Evolutionary conservation across 2,888 invertebrate species (phyloP), one percentile per base, ranked within the genome.

Genomic region (Nomada flava): DNA sequence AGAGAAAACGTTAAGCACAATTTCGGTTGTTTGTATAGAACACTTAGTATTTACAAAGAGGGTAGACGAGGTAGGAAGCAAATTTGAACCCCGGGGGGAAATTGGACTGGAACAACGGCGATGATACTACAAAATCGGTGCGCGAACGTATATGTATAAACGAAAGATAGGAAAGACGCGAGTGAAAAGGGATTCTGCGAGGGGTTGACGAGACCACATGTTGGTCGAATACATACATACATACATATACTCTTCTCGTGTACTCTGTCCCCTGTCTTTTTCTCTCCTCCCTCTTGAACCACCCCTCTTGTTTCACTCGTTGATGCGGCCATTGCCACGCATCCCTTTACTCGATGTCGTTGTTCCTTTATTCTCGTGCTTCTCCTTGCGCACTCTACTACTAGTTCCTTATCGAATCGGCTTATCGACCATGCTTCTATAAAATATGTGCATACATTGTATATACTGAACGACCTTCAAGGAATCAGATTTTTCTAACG

Each of bases 21-120:
- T 91, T 92, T 89, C 84, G 86, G 90, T 80, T 90, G 90, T 89
- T 91, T 91, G 91, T 91, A 91, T 89, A 86, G 91, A 90, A 91
- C 91, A 92, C 91, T 92, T 92, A 92, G 92, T 92, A 91, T 92
- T 91, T 91, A 91, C 91, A 91, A 92, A 90, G 90, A 91, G 90
- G 90, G 90, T 82, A 76, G 87, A 82, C 83, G 88, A 82, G 88
- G 84, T 88, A 77, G 86, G 73, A 81, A 84, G 82, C 72, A 70
- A 78, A 74, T 74, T 81, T 70, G 77, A 78, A 65, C 62, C 70
- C 65, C 53, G 79, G 81, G 85, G 78, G 70, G 57, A 79, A 76
- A 70, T 64, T 76, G 63, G 78, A 36, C 55, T 57, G 65, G 63
- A 70, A 70, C 77, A 62, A 63, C 72, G 67, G 69, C 69, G 70